These are phyloP conservation scores for Coleophora flavipennella DNA, from an alignment of 2,888 invertebrate genomes.

Conservation along the genomic window DNA sequence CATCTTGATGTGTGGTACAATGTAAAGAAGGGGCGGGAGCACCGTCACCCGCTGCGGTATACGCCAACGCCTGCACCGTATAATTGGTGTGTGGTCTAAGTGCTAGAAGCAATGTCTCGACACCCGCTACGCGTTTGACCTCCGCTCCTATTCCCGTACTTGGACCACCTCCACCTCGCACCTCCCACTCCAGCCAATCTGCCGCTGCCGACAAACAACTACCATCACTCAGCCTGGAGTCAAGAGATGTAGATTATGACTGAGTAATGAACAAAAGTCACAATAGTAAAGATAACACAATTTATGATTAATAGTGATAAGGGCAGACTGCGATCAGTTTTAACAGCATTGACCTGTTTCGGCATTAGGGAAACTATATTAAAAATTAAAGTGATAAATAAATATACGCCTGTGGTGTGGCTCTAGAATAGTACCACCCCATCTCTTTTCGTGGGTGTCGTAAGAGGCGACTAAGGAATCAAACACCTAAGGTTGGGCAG, in stretches of 20 bases:
- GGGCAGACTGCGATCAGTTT: too few relatives aligned
- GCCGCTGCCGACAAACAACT: conserved; percentile 69
- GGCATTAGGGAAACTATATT: too few relatives aligned
- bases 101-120: conserved; percentile 85
- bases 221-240: conserved; percentile 62
- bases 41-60: conserved; percentile 89
- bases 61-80: conserved; percentile 87
- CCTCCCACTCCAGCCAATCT: conserved; percentile 67
- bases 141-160: conserved; percentile 69
- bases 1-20: conserved; percentile 89
- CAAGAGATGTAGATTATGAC: conserved; percentile 13
- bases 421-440: too few relatives aligned
- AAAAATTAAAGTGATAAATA: too few relatives aligned
- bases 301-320: too few relatives aligned
- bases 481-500: too few relatives aligned
- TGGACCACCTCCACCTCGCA: conserved; percentile 40
- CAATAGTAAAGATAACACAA: too few relatives aligned
- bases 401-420: too few relatives aligned
- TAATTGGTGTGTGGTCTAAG: conserved; percentile 90
- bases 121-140: conserved; percentile 83
- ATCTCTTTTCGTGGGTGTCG: too few relatives aligned
- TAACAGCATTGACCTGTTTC: too few relatives aligned
- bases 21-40: conserved; percentile 82
- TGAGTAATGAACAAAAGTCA: too few relatives aligned
- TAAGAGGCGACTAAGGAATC: too few relatives aligned